phyloP scores from a whole-genome alignment of 2,113 vertebrate species.

The Catagonus wagneri region DNA sequence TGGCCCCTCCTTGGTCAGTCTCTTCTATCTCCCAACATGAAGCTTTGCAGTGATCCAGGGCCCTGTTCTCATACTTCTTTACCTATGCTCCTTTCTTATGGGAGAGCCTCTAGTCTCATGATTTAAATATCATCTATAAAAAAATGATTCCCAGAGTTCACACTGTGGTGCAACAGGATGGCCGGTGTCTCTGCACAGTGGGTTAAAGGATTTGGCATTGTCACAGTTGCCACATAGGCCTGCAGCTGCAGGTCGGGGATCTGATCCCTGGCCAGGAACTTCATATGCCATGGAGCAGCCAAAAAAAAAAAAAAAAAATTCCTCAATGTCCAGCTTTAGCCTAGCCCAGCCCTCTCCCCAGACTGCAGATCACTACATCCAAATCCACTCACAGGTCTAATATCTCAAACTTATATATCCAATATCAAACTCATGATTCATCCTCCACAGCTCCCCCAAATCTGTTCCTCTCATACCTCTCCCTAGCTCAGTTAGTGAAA shows the following conservation, averaged over 20 bases:
- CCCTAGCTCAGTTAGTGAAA: neutral
- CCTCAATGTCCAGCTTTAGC: neutral
- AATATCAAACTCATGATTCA: neutral
- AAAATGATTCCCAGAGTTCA: neutral
- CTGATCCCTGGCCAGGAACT: too few relatives aligned
- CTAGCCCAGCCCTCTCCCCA: neutral
- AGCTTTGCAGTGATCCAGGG: neutral
- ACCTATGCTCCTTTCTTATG: neutral
- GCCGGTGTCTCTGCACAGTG: too few relatives aligned
- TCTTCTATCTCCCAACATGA: neutral
- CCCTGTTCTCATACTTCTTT: neutral
- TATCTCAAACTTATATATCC: neutral
- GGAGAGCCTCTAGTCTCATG: neutral
- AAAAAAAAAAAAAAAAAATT: neutral
- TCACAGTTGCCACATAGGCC: too few relatives aligned
- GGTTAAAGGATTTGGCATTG: too few relatives aligned
- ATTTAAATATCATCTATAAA: slow-evolving; percentile 30
- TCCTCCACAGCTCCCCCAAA: neutral
- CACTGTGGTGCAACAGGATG: too few relatives aligned
- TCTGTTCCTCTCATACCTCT: neutral
- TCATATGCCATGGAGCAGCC: too few relatives aligned
- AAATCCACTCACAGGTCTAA: neutral
- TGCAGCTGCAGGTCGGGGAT: too few relatives aligned
- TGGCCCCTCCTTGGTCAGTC: neutral
- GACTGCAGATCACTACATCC: neutral